Percentiles rank a stretch among this genome's conserved stretches.
phyloP scores from a whole-genome alignment of 2,797 vertebrate genomes.

The Chiroxiphia lanceolata region DNA sequence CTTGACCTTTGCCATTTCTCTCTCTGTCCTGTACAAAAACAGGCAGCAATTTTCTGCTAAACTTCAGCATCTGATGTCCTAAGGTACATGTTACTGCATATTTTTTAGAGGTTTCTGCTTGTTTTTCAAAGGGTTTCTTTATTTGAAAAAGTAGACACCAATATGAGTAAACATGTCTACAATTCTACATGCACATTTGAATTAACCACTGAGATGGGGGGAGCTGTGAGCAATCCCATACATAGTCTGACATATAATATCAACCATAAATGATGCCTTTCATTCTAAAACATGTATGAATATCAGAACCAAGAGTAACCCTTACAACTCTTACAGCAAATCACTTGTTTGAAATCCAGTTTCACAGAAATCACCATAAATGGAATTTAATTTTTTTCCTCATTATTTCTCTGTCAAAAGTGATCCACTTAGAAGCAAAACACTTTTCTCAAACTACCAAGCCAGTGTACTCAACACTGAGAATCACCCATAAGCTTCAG shows the following conservation, averaged over 20 bases:
- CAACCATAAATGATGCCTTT: neutral
- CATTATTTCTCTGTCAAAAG: neutral
- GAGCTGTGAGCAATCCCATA: neutral
- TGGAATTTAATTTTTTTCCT: neutral
- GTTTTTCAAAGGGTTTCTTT: neutral
- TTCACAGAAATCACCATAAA: neutral
- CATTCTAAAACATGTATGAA: neutral
- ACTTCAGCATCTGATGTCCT: neutral
- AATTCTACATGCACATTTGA: neutral
- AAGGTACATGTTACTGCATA: neutral
- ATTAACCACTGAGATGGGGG: neutral
- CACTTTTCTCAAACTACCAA: neutral
- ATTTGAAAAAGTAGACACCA: neutral
- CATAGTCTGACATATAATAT: neutral
- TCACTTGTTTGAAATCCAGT: neutral
- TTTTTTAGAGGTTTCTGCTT: neutral
- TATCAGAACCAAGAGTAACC: neutral
- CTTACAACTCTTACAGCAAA: neutral
- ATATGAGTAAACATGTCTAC: neutral
- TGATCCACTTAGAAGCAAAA: neutral
- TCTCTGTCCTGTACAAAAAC: neutral
- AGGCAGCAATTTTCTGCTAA: neutral
- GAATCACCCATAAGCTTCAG: neutral
- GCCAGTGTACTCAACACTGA: fast-evolving
- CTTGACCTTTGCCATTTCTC: neutral